These are phyloP conservation scores for Megaustenia siamemsis DNA, from an alignment of 2,888 invertebrate genomes.

Conservation along the genomic window DNA sequence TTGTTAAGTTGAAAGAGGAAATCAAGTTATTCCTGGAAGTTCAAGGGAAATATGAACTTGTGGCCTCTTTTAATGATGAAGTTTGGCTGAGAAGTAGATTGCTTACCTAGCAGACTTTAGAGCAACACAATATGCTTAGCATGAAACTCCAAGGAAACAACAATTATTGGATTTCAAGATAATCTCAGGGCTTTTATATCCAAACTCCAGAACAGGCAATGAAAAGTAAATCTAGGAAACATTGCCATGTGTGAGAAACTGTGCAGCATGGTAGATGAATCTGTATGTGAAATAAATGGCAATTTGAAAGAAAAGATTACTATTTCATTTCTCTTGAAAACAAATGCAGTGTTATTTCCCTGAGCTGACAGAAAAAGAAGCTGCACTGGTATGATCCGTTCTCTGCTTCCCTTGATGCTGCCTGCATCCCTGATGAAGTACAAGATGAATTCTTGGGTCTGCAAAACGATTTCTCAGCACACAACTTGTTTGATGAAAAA, in stretches of 20 bases:
- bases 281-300: background rate
- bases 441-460: no score
- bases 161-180: background rate
- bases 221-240: constrained; percentile 2
- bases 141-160: background rate
- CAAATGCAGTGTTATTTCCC: background rate
- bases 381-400: background rate
- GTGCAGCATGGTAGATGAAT: background rate
- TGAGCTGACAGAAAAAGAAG: background rate
- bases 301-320: background rate
- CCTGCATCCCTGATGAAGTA: background rate
- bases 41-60: background rate
- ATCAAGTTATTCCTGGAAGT: background rate
- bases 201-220: background rate
- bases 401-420: background rate
- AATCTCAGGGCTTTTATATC: background rate
- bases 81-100: background rate
- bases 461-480: background rate
- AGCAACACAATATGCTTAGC: background rate
- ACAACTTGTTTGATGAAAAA: background rate
- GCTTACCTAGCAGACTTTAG: background rate
- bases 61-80: background rate
- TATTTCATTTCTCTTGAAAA: background rate
- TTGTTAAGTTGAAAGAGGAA: background rate
- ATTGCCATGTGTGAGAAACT: background rate